Base-by-base conservation (phyloP, 2,888 invertebrate genomes). In the Metallyticus violacea region DNA sequence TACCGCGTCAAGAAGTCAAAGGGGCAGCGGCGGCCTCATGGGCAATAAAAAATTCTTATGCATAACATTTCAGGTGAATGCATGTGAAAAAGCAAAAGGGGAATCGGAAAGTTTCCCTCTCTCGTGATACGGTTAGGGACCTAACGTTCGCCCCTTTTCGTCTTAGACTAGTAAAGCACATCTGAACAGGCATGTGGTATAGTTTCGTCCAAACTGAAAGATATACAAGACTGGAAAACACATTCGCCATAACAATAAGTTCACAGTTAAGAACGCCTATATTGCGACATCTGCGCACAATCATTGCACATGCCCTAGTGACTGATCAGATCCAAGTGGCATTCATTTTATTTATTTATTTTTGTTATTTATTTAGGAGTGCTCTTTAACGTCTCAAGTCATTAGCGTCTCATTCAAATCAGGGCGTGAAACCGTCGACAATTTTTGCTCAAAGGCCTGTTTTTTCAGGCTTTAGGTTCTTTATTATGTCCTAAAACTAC, bases 1-100 rank as follows among this genome's bases (percentile, higher is more conserved):
- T 77, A 83, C 83, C n/a, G 40, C 77, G 77, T 76, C 22, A 28
- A 26, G 81, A 81, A 62, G 40, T 62, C 40, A 62, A 62, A 62
- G 40, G 15, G 40, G 40, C 40, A 62, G 40, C 40, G 40, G 40
- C 40, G 40, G 40, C 40, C 40, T 9, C 40, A 62, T 62, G 15
- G 15, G 2, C 83, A 83, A 83, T 77, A 83, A 62, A 62, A 77
- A 83, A 83, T 77, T 77, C 76, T 77, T 77, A 83, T 83, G 83
- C 83, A 83, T 83, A 83, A 83, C 83, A 83, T 83, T 83, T 83
- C 27, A 83, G 83, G 40, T 77, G 83, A 83, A 83, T 83, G 83
- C 83, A 77, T 82, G 76, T 82, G 82, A 26, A 82, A 82, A 82
- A 82, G 82, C 82, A 82, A 40, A 83, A 40, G 27, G 77, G 83